Evolutionary conservation across 2,113 vertebrate species (phyloP), one percentile per base, ranked within the genome.

Genomic region (Proteles cristata): DNA sequence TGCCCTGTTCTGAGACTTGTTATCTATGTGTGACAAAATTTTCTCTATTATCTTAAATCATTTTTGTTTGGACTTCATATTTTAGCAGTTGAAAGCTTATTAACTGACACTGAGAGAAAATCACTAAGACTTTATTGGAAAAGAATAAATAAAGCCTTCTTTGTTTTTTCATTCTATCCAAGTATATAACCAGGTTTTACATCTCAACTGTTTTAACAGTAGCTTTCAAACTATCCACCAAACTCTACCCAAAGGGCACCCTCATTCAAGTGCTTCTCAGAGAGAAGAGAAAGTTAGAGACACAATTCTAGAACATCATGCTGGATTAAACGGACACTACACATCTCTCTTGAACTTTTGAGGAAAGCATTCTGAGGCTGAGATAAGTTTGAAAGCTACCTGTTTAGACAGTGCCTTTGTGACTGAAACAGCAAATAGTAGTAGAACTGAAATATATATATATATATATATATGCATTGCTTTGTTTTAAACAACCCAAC

Each of bases 41-140:
- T 61, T 63, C 16, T 88, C 50, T 87, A 25, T 83, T 74, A 31
- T 25, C 5, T 90, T 88, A 79, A 77, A 83, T 73, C 7, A 82
- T 48, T 89, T 94, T 95, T 82, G 55, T 15, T 86, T 92, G 55
- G 11, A 1, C 31, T 85, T 85, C 63, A 39, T 61, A 45, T 61
- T 65, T 97, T 88, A 35, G 11, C 16, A 50, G 33, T 12, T 50
- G 50, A 95, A 91, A 84, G 2, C 0, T 80, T 94, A 21, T 84
- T 71, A 93, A 92, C 8, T n/a, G 43, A 96, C 84, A 53, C 17
- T 6, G 80, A 65, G 45, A 48, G 95, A 77, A 96, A 84, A 76
- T 66, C 26, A 66, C 2, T 45, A 94, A 69, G 2, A 5, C 25
- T 86, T 1, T 33, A 12, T 11, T 85, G 7, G 10, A 63, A 7